Conservation (phyloP, 2,888 invertebrate species). For the Thyatira batis region DNA sequence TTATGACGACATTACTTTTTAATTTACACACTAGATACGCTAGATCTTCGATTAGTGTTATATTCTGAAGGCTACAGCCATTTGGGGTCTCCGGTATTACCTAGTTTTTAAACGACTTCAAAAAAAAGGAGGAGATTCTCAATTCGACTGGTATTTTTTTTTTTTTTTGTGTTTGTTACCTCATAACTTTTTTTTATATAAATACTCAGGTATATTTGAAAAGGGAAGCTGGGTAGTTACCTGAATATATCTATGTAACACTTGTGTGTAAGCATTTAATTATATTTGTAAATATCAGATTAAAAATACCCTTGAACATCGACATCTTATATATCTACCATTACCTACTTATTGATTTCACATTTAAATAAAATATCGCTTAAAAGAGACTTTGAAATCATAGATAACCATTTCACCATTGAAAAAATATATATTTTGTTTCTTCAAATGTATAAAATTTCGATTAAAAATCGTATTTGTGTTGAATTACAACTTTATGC, state of each 20-base stretch:
- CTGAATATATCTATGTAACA: too few species aligned
- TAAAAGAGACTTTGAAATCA: background rate
- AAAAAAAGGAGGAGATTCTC: too few species aligned
- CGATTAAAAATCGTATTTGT: background rate
- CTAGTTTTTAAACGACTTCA: too few species aligned
- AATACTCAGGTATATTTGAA: background rate
- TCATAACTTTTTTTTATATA: background rate
- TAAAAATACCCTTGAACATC: too few species aligned
- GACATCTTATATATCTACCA: too few species aligned
- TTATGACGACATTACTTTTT: conserved; percentile 27
- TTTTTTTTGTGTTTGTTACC: too few species aligned
- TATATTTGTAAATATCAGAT: too few species aligned
- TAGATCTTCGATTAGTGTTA: background rate
- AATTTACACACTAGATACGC: conserved; percentile 22
- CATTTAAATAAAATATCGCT: background rate
- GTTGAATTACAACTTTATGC: background rate
- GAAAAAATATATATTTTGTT: background rate
- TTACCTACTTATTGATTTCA: background rate
- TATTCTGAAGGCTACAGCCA: too few species aligned
- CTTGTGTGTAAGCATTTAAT: too few species aligned
- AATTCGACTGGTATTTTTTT: too few species aligned
- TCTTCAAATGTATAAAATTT: background rate
- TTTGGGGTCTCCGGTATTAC: too few species aligned
- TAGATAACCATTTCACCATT: background rate
- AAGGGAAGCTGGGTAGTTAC: background rate